phyloP scores from a whole-genome alignment of 2,797 vertebrate species.

The Tokudaia muenninki region DNA sequence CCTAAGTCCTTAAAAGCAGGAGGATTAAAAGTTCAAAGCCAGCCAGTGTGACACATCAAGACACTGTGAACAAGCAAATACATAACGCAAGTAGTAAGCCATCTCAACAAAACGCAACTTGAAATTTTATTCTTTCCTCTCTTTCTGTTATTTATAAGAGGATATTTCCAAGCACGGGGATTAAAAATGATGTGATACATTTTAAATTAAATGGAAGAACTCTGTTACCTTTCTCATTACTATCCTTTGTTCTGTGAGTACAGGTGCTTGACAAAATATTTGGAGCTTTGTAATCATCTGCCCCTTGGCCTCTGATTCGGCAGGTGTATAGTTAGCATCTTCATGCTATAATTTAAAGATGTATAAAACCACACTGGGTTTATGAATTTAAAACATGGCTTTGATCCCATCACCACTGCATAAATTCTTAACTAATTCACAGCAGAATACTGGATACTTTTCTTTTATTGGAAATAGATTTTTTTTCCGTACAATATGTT shows the following conservation, averaged over 20 bases:
- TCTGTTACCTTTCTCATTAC: slow-evolving; percentile 12
- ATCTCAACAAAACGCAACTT: slow-evolving; percentile 15
- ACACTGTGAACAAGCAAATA: background rate
- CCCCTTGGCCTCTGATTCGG: slow-evolving; percentile 16
- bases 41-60: background rate
- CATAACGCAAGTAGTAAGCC: background rate
- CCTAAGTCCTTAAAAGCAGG: background rate
- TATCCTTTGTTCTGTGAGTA: slow-evolving; percentile 61
- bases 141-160: background rate
- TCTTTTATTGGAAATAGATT: background rate
- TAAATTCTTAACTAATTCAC: slow-evolving; percentile 68
- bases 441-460: background rate
- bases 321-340: background rate
- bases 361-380: slow-evolving; percentile 52
- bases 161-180: slow-evolving; percentile 14
- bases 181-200: slow-evolving; percentile 35
- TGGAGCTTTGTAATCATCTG: slow-evolving; percentile 53
- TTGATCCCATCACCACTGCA: slow-evolving; percentile 54
- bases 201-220: slow-evolving; percentile 43
- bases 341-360: slow-evolving; percentile 34
- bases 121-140: background rate
- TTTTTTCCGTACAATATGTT: background rate
- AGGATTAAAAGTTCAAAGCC: background rate
- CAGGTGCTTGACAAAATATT: slow-evolving; percentile 45
- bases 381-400: slow-evolving; percentile 9